Evolutionary conservation across 1,140 invertebrate species (phyloP).

Genomic region (Brachionus sp.): DNA sequence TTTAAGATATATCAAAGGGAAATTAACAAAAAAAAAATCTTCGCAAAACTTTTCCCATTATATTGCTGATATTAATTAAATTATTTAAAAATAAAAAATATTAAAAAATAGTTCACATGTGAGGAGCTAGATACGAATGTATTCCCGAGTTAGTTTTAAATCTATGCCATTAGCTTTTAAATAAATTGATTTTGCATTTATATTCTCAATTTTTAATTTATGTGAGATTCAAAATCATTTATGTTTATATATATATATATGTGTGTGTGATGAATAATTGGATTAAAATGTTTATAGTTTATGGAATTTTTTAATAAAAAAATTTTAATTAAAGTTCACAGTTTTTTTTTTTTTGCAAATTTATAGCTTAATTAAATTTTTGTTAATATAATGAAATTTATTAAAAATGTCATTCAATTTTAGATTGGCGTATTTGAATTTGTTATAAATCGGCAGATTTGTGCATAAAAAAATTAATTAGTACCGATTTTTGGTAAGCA

Average conservation of each 20-base stretch:
- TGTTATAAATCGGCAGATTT: neutral
- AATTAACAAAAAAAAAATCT: no score
- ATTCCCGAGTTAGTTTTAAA: neutral
- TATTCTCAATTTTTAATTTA: neutral
- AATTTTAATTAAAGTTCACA: neutral
- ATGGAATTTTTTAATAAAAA: neutral
- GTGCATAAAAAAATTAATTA: neutral
- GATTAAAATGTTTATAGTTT: constrained; percentile 10
- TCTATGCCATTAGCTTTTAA: neutral
- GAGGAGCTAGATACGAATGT: neutral
- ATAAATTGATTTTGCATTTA: neutral
- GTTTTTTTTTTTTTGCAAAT: neutral
- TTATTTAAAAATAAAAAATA: neutral
- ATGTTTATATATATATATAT: neutral
- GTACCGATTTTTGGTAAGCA: neutral
- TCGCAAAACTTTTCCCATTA: no score
- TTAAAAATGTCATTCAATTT: neutral
- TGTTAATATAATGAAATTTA: neutral
- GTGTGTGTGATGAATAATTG: neutral
- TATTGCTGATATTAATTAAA: neutral
- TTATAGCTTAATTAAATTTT: neutral
- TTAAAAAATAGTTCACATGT: neutral
- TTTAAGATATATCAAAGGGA: neutral
- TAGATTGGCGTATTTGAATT: constrained; percentile 1
- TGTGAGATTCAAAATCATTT: neutral